Evolutionary conservation across 2,888 invertebrate species (phyloP), one percentile per base, ranked within the genome.

Genomic region (Drosophila sordidula): DNA sequence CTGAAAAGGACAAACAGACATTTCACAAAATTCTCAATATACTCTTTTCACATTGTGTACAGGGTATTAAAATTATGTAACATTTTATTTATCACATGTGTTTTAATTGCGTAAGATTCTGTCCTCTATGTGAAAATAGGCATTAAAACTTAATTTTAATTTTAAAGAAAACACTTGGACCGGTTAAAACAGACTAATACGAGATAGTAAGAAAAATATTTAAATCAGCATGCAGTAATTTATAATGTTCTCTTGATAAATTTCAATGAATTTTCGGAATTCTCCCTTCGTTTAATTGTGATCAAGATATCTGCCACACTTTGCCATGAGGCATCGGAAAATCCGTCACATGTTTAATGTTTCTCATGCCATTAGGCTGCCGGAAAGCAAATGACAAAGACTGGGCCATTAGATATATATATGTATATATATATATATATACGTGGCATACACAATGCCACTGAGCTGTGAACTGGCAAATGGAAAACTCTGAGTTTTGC

Each of bases 311-410:
- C 18, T 8, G 6, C n/a, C 44, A 58, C 11, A 29, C 29, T 44
- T 50, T 49, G 9, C 2, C 12, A 57, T 68, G 57, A 18, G 14
- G 11, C 56, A 18, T 29, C 6, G 57, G 32, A 59, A 70, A 70
- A 55, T 9, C 14, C 47, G 70, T 63, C 75, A 75, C 64, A 70
- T 82, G 85, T 73, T 78, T 67, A 66, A 74, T 81, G 87, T 87
- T 85, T 80, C 82, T 72, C 85, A 77, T 72, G 83, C 81, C 85
- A 85, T 85, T 85, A 75, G 62, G 64, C 75, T 38, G 73, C 54
- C 32, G 47, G 44, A 52, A 16, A 49, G 54, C 39, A 56, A 49
- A 74, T 72, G 77, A 70, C 75, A 79, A 81, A 70, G 73, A 70
- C 67, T 56, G 67, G 63, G 63, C 80, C 85, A 85, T 85, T 85